These are phyloP conservation scores for Corythucha ciliata DNA, from an alignment of 2,888 invertebrate species.

Conservation along the genomic window DNA sequence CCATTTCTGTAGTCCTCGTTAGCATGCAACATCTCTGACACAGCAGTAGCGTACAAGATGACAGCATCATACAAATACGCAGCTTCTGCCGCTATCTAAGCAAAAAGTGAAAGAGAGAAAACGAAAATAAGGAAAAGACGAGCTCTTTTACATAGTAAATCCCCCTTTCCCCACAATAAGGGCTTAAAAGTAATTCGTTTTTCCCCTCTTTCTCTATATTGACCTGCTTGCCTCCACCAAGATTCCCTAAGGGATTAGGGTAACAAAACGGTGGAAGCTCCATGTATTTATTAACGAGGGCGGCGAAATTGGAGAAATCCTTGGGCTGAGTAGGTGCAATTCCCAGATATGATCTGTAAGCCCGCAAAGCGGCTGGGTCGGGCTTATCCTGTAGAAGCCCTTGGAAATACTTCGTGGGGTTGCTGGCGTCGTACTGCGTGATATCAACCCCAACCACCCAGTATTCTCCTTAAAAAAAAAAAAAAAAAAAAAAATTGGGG, in stretches of 20 bases:
- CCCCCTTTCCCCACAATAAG: neutral
- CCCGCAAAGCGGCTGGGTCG: constrained; percentile 52
- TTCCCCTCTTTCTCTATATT: too few relatives aligned
- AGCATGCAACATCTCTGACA: constrained; percentile 58
- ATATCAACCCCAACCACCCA: constrained; percentile 87
- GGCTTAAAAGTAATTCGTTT: neutral
- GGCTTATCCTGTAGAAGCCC: constrained; percentile 59
- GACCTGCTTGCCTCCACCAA: constrained; percentile 67
- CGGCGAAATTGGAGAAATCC: constrained; percentile 47
- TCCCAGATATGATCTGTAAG: constrained; percentile 73
- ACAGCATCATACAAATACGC: constrained; percentile 92
- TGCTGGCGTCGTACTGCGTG: constrained; percentile 70
- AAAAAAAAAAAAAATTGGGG: too few relatives aligned
- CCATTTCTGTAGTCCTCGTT: constrained; percentile 68
- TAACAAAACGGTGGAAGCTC: constrained; percentile 80
- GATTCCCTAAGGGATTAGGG: constrained; percentile 62
- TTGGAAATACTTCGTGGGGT: constrained; percentile 69
- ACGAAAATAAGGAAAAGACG: too few relatives aligned
- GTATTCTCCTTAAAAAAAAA: constrained; percentile 61
- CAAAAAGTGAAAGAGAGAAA: neutral
- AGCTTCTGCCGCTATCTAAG: constrained; percentile 73
- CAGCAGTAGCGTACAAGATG: constrained; percentile 76
- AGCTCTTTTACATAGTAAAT: too few relatives aligned
- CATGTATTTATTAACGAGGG: constrained; percentile 70
- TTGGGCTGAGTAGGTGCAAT: constrained; percentile 59